phyloP scores from a whole-genome alignment of 2,888 invertebrate species.

The Phasia obesa region DNA sequence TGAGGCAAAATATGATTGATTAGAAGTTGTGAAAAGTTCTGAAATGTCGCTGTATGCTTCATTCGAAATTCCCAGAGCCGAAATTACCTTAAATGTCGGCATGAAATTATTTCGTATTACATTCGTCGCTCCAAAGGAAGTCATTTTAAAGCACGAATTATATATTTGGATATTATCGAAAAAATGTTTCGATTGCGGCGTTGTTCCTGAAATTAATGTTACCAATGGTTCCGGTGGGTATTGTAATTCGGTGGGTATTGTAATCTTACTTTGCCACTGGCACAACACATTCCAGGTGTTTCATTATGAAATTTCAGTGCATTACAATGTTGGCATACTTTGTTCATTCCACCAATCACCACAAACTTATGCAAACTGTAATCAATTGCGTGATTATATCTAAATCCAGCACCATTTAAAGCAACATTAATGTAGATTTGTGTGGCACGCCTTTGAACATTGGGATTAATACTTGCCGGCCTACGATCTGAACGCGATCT shows the following conservation, averaged over 20 bases:
- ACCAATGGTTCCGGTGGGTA: conserved; percentile 8
- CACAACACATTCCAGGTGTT: conserved; percentile 13
- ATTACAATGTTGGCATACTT: no score
- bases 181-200: conserved; percentile 10
- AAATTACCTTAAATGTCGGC: no score
- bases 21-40: conserved; percentile 2
- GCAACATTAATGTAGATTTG: conserved; percentile 33
- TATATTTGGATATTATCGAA: conserved; percentile 7
- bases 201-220: conserved; percentile 6
- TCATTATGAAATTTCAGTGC: conserved; percentile 5
- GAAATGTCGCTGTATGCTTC: conserved; percentile 9
- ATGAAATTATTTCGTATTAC: no score
- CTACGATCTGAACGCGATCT: conserved; percentile 47
- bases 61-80: not conserved
- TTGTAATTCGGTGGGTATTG: conserved; percentile 1
- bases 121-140: no score
- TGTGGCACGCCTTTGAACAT: conserved; percentile 44
- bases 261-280: conserved; percentile 20
- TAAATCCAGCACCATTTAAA: conserved; percentile 3
- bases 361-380: not conserved
- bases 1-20: no score
- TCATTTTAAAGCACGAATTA: conserved; percentile 6
- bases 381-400: conserved; percentile 4
- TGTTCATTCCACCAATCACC: not conserved
- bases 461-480: conserved; percentile 39